These are phyloP conservation scores for Rhagonycha lutea DNA, from an alignment of 2,888 invertebrate species.

Conservation along the genomic window DNA sequence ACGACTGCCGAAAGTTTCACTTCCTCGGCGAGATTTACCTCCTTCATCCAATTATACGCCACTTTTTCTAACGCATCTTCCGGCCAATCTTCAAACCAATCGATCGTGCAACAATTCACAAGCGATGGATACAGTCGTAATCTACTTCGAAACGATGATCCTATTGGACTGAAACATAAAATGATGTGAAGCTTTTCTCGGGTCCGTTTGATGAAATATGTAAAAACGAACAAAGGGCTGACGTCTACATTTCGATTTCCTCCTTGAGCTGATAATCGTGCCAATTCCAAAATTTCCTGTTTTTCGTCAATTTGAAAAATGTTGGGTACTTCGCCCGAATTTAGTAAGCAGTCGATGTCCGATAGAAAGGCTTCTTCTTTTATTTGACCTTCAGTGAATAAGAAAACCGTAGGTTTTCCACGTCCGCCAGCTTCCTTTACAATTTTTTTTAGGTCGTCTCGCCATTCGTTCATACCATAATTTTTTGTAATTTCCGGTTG, in stretches of 20 bases:
- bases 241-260: slow-evolving; percentile 82
- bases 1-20: slow-evolving; percentile 69
- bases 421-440: slow-evolving; percentile 73
- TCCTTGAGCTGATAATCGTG: slow-evolving; percentile 73
- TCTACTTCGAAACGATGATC: slow-evolving; percentile 76
- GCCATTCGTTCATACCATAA: slow-evolving; percentile 79
- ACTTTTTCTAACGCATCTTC: slow-evolving; percentile 83
- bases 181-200: slow-evolving; percentile 81
- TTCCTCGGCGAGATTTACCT: slow-evolving; percentile 71
- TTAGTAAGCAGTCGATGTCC: slow-evolving; percentile 81
- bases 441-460: slow-evolving; percentile 76
- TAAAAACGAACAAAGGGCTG: slow-evolving; percentile 71
- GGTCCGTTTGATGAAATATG: slow-evolving; percentile 78
- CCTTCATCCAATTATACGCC: slow-evolving; percentile 73
- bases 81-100: slow-evolving; percentile 90
- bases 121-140: slow-evolving; percentile 80
- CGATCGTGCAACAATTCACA: slow-evolving; percentile 87
- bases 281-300: slow-evolving; percentile 80
- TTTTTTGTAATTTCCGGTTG: slow-evolving; percentile 81
- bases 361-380: slow-evolving; percentile 80
- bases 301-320: slow-evolving; percentile 81
- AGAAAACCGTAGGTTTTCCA: slow-evolving; percentile 73
- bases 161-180: slow-evolving; percentile 85
- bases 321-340: slow-evolving; percentile 87
- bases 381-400: slow-evolving; percentile 81